Conservation (phyloP, 2,888 invertebrate species). For the Clanis bilineata region DNA sequence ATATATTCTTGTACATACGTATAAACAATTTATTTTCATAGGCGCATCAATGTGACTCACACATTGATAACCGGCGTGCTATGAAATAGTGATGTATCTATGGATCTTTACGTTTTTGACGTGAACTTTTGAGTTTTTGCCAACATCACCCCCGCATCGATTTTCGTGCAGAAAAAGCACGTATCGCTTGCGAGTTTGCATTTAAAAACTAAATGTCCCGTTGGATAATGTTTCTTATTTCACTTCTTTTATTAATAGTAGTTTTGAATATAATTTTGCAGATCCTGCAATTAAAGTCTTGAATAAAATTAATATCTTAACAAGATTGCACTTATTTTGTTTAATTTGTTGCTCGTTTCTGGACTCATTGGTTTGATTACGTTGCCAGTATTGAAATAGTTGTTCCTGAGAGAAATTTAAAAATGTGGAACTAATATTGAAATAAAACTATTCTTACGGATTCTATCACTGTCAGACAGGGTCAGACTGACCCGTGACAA, state of each 20-base stretch:
- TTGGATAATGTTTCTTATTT: not conserved
- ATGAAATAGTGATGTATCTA: conserved; percentile 34
- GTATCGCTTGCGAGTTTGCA: not conserved
- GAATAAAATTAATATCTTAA: no score
- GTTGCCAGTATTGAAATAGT: no score
- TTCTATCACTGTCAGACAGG: no score
- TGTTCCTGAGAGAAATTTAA: no score
- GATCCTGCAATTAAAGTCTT: no score
- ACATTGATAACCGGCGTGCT: conserved; percentile 30
- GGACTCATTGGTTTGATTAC: no score
- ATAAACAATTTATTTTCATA: conserved; percentile 77
- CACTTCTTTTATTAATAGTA: not conserved
- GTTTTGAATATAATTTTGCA: not conserved
- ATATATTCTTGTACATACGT: conserved; percentile 62
- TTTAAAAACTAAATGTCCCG: not conserved
- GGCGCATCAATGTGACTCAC: conserved; percentile 58
- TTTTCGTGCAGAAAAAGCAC: not conserved
- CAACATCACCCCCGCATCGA: conserved; percentile 25
- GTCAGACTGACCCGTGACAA: no score
- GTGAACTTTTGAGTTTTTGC: conserved; percentile 53
- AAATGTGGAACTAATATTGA: no score
- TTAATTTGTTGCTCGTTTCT: no score
- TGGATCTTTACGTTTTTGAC: conserved; percentile 35
- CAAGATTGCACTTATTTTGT: no score
- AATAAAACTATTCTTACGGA: no score